These are phyloP conservation scores for Volucella bombylans DNA, from an alignment of 2,888 invertebrate genomes.

Conservation along the genomic window DNA sequence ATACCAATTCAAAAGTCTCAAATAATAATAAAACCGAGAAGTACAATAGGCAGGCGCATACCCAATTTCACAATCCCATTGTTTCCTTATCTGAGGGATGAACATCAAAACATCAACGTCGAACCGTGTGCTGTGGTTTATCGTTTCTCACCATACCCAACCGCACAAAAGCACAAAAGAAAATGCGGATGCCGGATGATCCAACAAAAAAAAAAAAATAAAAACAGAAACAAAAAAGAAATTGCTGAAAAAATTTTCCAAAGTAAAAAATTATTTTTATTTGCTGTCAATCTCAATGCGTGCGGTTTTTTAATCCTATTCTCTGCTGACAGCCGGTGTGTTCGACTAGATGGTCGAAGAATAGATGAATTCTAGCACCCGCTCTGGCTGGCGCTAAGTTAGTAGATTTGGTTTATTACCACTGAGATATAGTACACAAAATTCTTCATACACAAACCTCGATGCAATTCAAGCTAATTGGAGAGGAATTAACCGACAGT, in stretches of 20 bases:
- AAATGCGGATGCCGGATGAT: constrained; percentile 59
- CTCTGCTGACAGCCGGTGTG: constrained; percentile 43
- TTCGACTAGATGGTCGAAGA: not conserved
- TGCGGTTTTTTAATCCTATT: constrained; percentile 67
- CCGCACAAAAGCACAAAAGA: constrained; percentile 50
- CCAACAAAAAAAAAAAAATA: constrained; percentile 36
- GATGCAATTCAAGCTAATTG: constrained; percentile 62
- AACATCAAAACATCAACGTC: constrained; percentile 42
- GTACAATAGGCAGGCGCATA: constrained; percentile 23
- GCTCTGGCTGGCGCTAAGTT: constrained; percentile 54
- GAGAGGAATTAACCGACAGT: constrained; percentile 16
- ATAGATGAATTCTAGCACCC: not conserved
- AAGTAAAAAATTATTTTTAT: constrained; percentile 44
- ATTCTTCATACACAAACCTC: constrained; percentile 45
- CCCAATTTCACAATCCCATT: constrained; percentile 46
- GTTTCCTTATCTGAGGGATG: constrained; percentile 63
- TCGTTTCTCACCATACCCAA: constrained; percentile 55
- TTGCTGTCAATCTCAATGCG: constrained; percentile 36
- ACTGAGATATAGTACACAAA: constrained; percentile 45
- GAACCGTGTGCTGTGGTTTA: constrained; percentile 62
- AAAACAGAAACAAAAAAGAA: constrained; percentile 22
- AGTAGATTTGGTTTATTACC: constrained; percentile 51
- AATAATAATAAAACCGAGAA: constrained; percentile 16
- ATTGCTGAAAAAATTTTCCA: constrained; percentile 7
- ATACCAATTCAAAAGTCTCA: constrained; percentile 24